Evolutionary conservation across 1,140 invertebrate genomes (phyloP), one percentile per base, ranked within the genome.

Genomic region (Danaus melanippus): DNA sequence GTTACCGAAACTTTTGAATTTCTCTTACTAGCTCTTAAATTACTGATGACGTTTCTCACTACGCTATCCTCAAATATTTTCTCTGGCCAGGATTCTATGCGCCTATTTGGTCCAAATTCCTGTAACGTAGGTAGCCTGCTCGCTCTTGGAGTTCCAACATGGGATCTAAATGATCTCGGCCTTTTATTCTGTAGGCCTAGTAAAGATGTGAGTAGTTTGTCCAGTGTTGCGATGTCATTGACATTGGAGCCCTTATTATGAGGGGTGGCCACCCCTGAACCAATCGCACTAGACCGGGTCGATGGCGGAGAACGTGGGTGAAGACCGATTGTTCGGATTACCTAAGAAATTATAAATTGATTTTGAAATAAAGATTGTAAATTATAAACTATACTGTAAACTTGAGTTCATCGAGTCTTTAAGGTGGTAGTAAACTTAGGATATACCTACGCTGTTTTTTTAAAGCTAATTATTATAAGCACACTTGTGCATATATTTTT

Each of bases 141-240:
- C 4, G 67, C 50, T 44, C 80, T 64, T 2, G 79, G 79, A 9
- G 85, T 82, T 9, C 71, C 76, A 39, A 77, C 52, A 44, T 80
- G 75, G 0, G 85, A 85, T 32, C 64, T 60, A 46, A 83, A 85
- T 0, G 86, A 83, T 47, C 71, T 71, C 0, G 67, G 54, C 10
- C 69, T 60, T 49, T 64, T 71, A 32, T 67, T 77, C 8, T 83
- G 76, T 8, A 84, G 68, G 10, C 71, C 79, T 0, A 88, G 64
- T 6, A 88, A 57, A 2, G 85, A 81, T 3, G 76, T 84, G 10
- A 88, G 66, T 0, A 88, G 62, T 58, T 84, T 87, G 53, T 88
- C 87, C 7, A 88, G 56, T 10, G 80, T 73, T 9, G 74, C 83
- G 32, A 88, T 84, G 40, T 88, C 86, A 15, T 78, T 66, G 11